Percentiles rank a stretch among this genome's conserved stretches.
Evolutionary conservation across 2,113 vertebrate species (phyloP).

Genomic region (Limnothrissa miodon): DNA sequence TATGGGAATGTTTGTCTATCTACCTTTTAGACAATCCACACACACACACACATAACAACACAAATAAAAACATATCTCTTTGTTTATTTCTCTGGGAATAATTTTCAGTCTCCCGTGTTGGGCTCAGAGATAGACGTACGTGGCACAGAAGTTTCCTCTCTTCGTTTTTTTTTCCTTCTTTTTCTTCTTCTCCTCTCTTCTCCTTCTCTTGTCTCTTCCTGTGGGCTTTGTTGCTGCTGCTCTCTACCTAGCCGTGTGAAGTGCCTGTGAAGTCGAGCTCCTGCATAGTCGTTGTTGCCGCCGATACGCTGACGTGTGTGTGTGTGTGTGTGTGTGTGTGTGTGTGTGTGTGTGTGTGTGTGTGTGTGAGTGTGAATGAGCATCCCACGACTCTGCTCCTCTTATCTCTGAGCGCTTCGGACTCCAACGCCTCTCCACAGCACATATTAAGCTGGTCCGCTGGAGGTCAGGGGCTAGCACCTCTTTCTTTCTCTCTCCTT

Average conservation of each 20-base stretch:
- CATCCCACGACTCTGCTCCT: conserved; percentile 61
- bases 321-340: too few species aligned
- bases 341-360: too few species aligned
- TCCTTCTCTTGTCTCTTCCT: neutral
- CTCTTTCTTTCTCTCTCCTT: neutral
- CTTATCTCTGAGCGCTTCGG: conserved; percentile 56
- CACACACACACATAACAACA: neutral
- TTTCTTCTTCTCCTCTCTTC: neutral
- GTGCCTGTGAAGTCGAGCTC: conserved; percentile 65
- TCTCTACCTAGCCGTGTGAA: conserved; percentile 64
- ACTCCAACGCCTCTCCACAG: conserved; percentile 28
- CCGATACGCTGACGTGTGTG: conserved; percentile 63
- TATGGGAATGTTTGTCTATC: conserved; percentile 1
- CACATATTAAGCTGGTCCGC: conserved; percentile 35
- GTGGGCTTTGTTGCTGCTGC: conserved; percentile 62
- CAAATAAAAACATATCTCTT: conserved; percentile 4
- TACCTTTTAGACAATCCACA: neutral
- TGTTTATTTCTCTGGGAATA: conserved; percentile 37
- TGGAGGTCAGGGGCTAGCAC: conserved; percentile 25
- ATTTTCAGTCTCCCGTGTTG: conserved; percentile 55
- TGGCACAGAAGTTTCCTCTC: conserved; percentile 22
- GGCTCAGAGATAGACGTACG: conserved; percentile 52
- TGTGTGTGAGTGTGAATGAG: too few species aligned
- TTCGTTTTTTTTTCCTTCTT: neutral
- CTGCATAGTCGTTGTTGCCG: conserved; percentile 55